Conservation (phyloP, 2,888 invertebrate species). For the Erebia epiphron region DNA sequence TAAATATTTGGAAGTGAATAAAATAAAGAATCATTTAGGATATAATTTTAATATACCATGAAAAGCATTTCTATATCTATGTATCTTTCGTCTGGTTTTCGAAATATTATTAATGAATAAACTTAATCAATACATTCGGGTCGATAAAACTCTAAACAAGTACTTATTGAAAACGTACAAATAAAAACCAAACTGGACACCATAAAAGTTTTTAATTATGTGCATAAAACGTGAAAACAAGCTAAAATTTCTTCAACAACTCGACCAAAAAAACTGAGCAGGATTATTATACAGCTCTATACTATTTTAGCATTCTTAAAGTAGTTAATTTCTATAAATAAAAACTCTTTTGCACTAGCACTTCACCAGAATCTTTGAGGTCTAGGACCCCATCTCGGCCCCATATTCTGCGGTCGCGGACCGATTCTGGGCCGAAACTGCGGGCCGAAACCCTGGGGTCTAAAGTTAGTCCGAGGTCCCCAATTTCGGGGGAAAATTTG, state of each 20-base stretch:
- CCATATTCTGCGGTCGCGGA: constrained; percentile 60
- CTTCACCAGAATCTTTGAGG: constrained; percentile 77
- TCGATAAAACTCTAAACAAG: constrained; percentile 2
- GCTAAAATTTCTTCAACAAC: constrained; percentile 35
- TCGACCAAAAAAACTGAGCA: constrained; percentile 28
- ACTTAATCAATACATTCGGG: not conserved
- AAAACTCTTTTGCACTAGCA: constrained; percentile 35
- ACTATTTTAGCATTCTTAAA: constrained; percentile 23
- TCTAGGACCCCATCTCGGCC: constrained; percentile 65
- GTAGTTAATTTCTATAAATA: constrained; percentile 30
- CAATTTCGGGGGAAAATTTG: constrained; percentile 71
- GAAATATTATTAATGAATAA: not conserved
- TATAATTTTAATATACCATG: constrained; percentile 12
- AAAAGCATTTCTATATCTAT: not conserved
- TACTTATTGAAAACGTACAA: constrained; percentile 24
- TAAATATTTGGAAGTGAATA: constrained; percentile 8
- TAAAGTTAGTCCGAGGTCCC: constrained; percentile 63
- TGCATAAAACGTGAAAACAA: constrained; percentile 42
- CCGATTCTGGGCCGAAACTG: constrained; percentile 65
- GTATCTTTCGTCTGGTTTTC: not conserved
- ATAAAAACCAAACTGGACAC: constrained; percentile 40
- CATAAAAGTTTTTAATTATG: constrained; percentile 38
- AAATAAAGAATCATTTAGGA: constrained; percentile 10
- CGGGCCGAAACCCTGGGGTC: constrained; percentile 50
- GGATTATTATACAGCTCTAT: constrained; percentile 26